These are phyloP conservation scores for Trematocara zebra DNA, from an alignment of 2,113 vertebrate genomes.

Conservation along the genomic window DNA sequence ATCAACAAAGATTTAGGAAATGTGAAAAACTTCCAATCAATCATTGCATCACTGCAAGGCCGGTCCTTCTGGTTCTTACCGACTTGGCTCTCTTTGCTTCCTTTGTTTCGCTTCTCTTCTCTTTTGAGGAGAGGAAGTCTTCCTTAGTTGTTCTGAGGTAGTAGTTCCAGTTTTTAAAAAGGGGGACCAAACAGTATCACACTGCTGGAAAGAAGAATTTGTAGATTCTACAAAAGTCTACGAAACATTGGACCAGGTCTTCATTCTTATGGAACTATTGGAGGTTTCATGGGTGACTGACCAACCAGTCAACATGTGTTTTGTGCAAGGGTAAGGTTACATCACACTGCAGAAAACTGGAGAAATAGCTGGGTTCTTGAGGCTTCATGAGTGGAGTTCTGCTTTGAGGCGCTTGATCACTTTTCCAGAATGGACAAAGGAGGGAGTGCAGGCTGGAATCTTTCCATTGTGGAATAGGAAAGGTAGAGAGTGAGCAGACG, in stretches of 20 bases:
- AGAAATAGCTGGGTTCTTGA: background rate
- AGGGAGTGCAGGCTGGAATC: background rate
- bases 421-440: no score
- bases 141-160: background rate
- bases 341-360: no score
- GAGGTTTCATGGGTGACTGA: background rate
- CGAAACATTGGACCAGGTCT: rapidly evolving
- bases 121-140: background rate
- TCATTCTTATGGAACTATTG: rapidly evolving
- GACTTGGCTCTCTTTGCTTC: background rate
- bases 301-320: background rate
- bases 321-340: background rate
- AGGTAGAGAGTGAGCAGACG: rapidly evolving
- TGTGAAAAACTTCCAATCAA: background rate
- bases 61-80: background rate
- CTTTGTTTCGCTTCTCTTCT: background rate
- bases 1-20: background rate
- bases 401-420: no score
- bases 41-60: background rate
- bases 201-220: background rate
- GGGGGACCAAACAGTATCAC: background rate
- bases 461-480: background rate
- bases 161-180: background rate
- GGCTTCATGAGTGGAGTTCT: background rate
- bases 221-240: background rate